Conservation (phyloP, 2,797 vertebrate genomes). For the Molothrus ater region DNA sequence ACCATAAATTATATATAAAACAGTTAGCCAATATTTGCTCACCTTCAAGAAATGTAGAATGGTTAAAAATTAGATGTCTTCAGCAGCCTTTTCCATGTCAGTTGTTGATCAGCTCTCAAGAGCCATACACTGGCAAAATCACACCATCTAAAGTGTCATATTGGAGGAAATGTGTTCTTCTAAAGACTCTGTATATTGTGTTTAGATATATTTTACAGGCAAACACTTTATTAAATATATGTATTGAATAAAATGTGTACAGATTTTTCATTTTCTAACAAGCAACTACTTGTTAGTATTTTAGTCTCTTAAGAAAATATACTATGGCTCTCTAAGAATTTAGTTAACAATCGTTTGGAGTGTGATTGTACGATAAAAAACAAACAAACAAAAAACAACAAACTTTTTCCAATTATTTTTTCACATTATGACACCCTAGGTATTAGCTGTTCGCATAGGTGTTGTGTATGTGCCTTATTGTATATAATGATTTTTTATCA, state of each 20-base stretch:
- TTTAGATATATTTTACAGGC: not conserved
- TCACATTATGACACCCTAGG: not conserved
- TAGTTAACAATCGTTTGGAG: not conserved
- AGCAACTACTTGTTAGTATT: not conserved
- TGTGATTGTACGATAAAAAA: not conserved
- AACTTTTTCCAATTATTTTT: not conserved
- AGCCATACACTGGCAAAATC: not conserved
- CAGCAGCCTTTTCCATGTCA: not conserved
- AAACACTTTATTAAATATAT: not conserved
- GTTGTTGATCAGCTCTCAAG: not conserved
- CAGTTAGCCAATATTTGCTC: not conserved
- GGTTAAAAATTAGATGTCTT: not conserved
- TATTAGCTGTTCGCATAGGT: not conserved
- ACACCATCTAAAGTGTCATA: not conserved
- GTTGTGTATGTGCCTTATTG: not conserved
- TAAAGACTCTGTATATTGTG: not conserved
- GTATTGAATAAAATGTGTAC: not conserved
- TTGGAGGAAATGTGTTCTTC: not conserved
- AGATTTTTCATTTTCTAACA: not conserved
- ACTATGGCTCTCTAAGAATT: not conserved
- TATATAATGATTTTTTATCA: not conserved
- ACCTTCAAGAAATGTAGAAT: not conserved
- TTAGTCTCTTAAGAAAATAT: not conserved
- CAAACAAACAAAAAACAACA: not conserved
- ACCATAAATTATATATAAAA: not conserved